These are phyloP conservation scores for Tadarida brasiliensis DNA, from an alignment of 2,797 vertebrate species.

Conservation along the genomic window DNA sequence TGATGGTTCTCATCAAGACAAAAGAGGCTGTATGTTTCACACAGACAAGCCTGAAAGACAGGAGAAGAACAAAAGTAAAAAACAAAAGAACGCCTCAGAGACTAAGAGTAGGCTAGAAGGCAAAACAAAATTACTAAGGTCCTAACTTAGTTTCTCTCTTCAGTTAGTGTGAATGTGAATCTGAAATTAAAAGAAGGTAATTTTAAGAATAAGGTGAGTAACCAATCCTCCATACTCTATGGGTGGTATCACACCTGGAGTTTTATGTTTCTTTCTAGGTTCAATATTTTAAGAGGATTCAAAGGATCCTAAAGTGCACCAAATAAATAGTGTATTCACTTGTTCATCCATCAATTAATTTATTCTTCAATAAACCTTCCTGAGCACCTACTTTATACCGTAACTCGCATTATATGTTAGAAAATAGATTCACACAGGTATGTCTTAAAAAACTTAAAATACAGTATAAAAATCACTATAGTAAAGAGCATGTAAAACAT, in stretches of 20 bases:
- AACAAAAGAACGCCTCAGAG: neutral
- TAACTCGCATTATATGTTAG: neutral
- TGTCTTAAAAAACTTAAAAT: neutral
- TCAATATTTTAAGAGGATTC: neutral
- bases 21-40: neutral
- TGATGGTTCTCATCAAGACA: neutral
- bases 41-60: neutral
- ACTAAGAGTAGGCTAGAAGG: neutral
- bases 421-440: neutral
- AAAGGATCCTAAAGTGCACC: neutral
- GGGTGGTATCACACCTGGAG: neutral
- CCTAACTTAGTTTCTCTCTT: neutral
- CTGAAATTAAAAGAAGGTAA: neutral
- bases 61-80: neutral
- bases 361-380: neutral
- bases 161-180: neutral
- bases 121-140: neutral
- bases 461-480: neutral
- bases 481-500: neutral
- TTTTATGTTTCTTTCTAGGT: neutral
- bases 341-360: neutral
- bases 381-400: neutral
- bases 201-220: neutral
- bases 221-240: neutral
- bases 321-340: neutral